Base-by-base conservation (phyloP, 2,888 invertebrate species). In the Eustalomyia histrio region DNA sequence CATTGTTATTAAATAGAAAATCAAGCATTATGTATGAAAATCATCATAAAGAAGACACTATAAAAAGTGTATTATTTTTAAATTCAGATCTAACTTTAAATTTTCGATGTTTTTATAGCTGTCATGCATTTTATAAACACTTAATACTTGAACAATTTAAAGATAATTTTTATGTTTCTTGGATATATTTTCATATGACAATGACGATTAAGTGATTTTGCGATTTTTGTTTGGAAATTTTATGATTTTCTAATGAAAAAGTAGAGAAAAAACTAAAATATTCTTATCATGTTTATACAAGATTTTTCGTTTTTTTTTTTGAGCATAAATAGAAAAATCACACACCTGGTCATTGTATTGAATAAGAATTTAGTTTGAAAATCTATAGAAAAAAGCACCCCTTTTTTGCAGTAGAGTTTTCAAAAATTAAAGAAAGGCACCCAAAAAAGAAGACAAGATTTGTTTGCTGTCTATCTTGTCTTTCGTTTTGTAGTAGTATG, bases 171-270 rank as follows among this genome's bases (percentile, higher is more conserved):
- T 84, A 84, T 83, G 85, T 85, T 84, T 84, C 53, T 84, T 83
- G 87, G 83, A 85, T 29, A 68, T 68, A 35, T 84, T 87, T 87
- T 86, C 85, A 83, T 85, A 84, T 84, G 83, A 85, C 86, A 87
- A 87, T 82, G 72, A 71, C 68, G 65, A 61, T 75, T 39, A 67
- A 67, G 14, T 47, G 43, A 43, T 43, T 43, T 68, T 61, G 80
- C 63, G 63, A 64, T 68, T 76, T 60, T 63, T 76, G 55, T 65
- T 63, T 16, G 68, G 53, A 69, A 63, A 43, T 43, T 71, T 29
- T n/a, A 33, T 43, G 71, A 75, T 61, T 71, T 78, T 69, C 67
- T 60, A 43, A 65, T 50, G 39, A 64, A 72, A 73, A 57, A 12
- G 17, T 2, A 39, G 33, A 14, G 60, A 21, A 17, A n/a, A 33